Conservation (phyloP, 2,888 invertebrate genomes). For the Chrysolina oricalcia region DNA sequence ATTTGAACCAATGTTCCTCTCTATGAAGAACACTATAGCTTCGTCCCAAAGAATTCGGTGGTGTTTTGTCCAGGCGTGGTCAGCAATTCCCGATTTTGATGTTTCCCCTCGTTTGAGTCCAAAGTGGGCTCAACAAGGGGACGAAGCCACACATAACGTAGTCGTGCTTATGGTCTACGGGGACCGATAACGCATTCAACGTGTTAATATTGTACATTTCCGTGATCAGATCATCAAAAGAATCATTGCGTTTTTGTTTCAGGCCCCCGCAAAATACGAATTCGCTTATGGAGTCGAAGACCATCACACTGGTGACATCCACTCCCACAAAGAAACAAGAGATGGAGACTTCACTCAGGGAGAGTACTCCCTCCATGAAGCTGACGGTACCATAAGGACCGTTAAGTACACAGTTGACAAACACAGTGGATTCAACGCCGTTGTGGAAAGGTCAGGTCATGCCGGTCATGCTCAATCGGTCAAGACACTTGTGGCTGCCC, state of each 20-base stretch:
- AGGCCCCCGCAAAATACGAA: conserved; percentile 75
- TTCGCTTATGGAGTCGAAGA: conserved; percentile 76
- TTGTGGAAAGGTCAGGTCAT: conserved; percentile 72
- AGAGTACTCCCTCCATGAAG: conserved; percentile 75
- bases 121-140: too few species aligned
- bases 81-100: too few species aligned
- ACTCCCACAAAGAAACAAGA: conserved; percentile 74
- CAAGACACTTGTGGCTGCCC: conserved; percentile 34
- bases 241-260: conserved; percentile 56
- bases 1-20: too few species aligned
- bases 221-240: too few species aligned
- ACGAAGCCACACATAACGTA: too few species aligned
- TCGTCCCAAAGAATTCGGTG: too few species aligned
- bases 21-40: too few species aligned
- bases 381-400: conserved; percentile 75
- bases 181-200: too few species aligned
- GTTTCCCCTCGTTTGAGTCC: too few species aligned
- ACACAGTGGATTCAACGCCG: conserved; percentile 73
- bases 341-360: conserved; percentile 75
- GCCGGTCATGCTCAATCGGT: conserved; percentile 34
- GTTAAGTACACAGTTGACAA: conserved; percentile 77
- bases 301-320: conserved; percentile 75
- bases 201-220: too few species aligned
- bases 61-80: too few species aligned
- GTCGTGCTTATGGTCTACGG: too few species aligned